Percentiles rank a stretch among this genome's conserved stretches.
Evolutionary conservation across 1,140 invertebrate genomes (phyloP).

Genomic region (Orussus abietinus): DNA sequence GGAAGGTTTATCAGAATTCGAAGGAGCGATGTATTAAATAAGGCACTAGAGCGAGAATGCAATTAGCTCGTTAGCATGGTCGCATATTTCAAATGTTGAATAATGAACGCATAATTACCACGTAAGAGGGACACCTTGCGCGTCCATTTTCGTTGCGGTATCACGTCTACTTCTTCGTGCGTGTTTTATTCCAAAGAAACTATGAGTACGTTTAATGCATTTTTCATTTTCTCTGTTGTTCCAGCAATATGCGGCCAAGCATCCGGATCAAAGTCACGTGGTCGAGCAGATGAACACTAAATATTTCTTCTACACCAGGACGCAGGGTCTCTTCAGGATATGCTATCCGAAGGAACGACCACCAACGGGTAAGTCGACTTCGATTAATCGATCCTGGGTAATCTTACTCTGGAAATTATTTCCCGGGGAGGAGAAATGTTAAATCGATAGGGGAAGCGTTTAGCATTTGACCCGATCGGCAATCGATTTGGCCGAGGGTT

Average conservation of each 20-base stretch:
- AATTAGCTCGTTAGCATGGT: not conserved
- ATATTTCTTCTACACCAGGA: conserved; percentile 82
- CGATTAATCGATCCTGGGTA: too few species aligned
- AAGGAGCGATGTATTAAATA: too few species aligned
- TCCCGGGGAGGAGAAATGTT: too few species aligned
- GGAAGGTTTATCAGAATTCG: too few species aligned
- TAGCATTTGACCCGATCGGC: too few species aligned
- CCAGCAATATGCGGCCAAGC: conserved; percentile 69
- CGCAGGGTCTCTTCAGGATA: conserved; percentile 83
- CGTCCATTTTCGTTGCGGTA: conserved; percentile 2
- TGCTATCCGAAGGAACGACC: conserved; percentile 87
- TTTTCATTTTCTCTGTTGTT: conserved; percentile 46
- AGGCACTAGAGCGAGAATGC: too few species aligned
- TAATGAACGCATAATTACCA: not conserved
- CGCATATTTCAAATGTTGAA: not conserved
- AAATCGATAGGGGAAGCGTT: too few species aligned
- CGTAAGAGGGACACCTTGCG: not conserved
- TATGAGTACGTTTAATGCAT: conserved; percentile 8
- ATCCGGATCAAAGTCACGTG: conserved; percentile 66
- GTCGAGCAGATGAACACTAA: conserved; percentile 76
- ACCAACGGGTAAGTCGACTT: conserved; percentile 76
- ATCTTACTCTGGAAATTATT: too few species aligned
- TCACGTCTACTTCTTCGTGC: not conserved
- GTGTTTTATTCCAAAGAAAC: too few species aligned
- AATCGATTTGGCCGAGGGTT: too few species aligned